Conservation (phyloP, 2,113 vertebrate genomes). For the Pontoporia blainvillei region DNA sequence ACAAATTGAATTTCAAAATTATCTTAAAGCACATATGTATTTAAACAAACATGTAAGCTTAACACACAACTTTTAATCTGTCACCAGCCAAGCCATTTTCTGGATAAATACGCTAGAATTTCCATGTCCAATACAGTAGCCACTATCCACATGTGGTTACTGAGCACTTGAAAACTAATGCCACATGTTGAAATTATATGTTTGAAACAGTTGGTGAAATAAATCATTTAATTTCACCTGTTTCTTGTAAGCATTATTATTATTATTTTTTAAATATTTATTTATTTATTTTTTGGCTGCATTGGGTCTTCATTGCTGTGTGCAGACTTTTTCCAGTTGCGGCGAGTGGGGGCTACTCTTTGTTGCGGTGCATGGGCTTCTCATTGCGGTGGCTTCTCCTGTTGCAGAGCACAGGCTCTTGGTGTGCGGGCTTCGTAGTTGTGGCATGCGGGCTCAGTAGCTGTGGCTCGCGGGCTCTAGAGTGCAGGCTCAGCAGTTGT, state of each 20-base stretch:
- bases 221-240: not conserved
- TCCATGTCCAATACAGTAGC: not conserved
- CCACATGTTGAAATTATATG: not conserved
- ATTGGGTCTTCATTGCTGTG: too few relatives aligned
- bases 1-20: not conserved
- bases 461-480: too few relatives aligned
- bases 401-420: too few relatives aligned
- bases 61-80: not conserved
- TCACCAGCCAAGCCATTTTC: not conserved
- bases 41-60: not conserved
- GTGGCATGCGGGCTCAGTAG: too few relatives aligned
- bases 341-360: accelerated
- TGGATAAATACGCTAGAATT: not conserved
- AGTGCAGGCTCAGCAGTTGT: too few relatives aligned
- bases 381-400: too few relatives aligned
- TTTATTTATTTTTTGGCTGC: too few relatives aligned
- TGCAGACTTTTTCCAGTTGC: too few relatives aligned
- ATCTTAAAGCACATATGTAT: not conserved
- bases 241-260: not conserved
- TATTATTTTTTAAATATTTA: too few relatives aligned
- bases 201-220: not conserved
- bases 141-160: not conserved
- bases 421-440: accelerated
- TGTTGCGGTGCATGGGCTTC: too few relatives aligned
- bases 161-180: not conserved